These are phyloP conservation scores for Phoxinus phoxinus DNA, from an alignment of 2,113 vertebrate species.

Conservation along the genomic window DNA sequence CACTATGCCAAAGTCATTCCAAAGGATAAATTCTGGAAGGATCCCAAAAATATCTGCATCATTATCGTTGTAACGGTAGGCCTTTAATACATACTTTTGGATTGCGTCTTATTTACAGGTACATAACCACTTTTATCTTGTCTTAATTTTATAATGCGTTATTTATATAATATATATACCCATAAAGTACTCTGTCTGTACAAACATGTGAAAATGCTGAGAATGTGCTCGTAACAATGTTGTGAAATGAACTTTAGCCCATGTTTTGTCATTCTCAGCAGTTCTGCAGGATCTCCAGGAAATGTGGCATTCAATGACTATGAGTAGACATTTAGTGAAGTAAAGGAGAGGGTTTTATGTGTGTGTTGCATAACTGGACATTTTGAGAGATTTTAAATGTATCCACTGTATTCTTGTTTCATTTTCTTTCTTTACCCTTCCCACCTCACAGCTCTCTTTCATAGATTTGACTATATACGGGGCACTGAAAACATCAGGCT, in stretches of 20 bases:
- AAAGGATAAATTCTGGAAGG: slow-evolving; percentile 88
- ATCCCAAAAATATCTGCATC: slow-evolving; percentile 93
- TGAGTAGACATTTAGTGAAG: slow-evolving; percentile 10
- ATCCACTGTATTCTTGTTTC: background rate
- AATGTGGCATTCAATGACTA: slow-evolving; percentile 15
- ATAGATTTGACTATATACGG: slow-evolving; percentile 84
- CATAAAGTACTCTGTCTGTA: background rate
- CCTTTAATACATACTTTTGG: background rate
- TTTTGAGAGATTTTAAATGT: background rate
- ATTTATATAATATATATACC: background rate
- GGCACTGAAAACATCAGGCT: slow-evolving; percentile 70
- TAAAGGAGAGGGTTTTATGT: background rate
- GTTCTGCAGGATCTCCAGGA: slow-evolving; percentile 45
- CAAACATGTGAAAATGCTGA: slow-evolving; percentile 58
- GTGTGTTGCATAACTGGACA: background rate
- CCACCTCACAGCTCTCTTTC: slow-evolving; percentile 79
- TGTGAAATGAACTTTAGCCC: slow-evolving; percentile 65
- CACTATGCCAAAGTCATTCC: slow-evolving; percentile 89
- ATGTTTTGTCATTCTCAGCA: slow-evolving; percentile 61
- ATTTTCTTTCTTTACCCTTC: background rate
- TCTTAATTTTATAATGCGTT: background rate
- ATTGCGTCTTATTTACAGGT: background rate
- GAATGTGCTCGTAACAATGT: slow-evolving; percentile 54
- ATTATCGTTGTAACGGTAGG: slow-evolving; percentile 81
- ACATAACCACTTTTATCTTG: background rate